A percentile compares a stretch with the other conserved stretches of the same genome.
Conservation (phyloP, 2,113 vertebrate species). For the Polypterus senegalus region DNA sequence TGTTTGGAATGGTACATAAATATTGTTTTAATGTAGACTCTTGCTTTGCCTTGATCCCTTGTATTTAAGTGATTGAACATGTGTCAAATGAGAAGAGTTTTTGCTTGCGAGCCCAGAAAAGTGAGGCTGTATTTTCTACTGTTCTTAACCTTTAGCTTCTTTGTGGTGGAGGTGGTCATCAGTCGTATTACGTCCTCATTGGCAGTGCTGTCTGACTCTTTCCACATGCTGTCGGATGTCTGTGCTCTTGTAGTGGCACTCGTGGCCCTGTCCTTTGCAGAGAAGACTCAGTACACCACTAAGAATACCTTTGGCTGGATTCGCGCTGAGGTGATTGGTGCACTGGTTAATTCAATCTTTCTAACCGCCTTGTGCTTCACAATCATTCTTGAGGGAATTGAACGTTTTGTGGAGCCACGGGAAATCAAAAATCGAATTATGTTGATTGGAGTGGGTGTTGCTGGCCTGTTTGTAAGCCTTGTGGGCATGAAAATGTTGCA, state of each 20-base stretch:
- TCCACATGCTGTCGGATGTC: constrained; percentile 95
- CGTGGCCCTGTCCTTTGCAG: constrained; percentile 88
- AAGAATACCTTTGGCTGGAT: constrained; percentile 98
- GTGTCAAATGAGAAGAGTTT: no score
- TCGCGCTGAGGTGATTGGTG: constrained; percentile 94
- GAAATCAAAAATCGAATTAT: constrained; percentile 77
- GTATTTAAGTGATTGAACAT: no score
- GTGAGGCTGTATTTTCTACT: constrained; percentile 85
- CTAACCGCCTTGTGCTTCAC: constrained; percentile 94
- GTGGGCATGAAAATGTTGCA: constrained; percentile 87
- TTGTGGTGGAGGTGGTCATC: constrained; percentile 89
- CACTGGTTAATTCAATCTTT: constrained; percentile 90
- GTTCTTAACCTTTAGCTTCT: constrained; percentile 78
- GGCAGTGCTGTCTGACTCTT: constrained; percentile 95
- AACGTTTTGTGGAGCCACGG: constrained; percentile 83
- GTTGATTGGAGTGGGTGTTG: constrained; percentile 69
- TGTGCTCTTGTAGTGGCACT: constrained; percentile 85
- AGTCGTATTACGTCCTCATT: constrained; percentile 80
- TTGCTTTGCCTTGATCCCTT: no score
- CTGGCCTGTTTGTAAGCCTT: constrained; percentile 83
- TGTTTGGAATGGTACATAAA: no score
- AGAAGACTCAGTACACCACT: constrained; percentile 78
- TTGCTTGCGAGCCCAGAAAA: constrained; percentile 63
- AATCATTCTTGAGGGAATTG: constrained; percentile 84
- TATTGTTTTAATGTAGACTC: no score